Base-by-base conservation (phyloP, 2,888 invertebrate species). In the Branchipolynoe longqiensis region DNA sequence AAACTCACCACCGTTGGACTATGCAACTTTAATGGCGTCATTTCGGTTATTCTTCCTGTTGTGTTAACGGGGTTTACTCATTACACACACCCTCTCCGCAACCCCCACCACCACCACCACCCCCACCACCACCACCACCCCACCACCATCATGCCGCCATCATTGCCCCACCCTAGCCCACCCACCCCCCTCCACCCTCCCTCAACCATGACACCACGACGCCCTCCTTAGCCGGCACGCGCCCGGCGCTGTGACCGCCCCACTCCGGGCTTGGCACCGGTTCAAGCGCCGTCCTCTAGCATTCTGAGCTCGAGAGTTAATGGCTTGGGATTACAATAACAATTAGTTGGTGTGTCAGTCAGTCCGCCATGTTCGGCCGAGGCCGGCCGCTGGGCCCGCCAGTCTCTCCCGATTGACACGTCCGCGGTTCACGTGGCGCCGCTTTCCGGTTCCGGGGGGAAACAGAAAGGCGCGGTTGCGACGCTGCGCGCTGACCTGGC, bases 281-380 rank as follows among this genome's bases (percentile, higher is more conserved):
- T 69, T 69, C 69, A 69, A 69, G 14, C 38, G 69, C 69, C 8
- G 8, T 69, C 69, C 69, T 69, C 69, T 38, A 69, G 69, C 69
- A n/a, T n/a, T n/a, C 69, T 33, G 38, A 69, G 69, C 33, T 36
- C 38, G 36, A 31, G 38, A 69, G 36, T 69, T 69, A 69, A 69
- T 69, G 69, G 69, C 33, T n/a, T 25, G 69, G 18, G 33, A 69
- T 69, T 69, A 69, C 69, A 69, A 69, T 69, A 69, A 69, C 69
- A 69, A 69, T 69, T 69, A 69, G 69, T 69, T 38, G 14, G 38
- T 4, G 36, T 33, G 38, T 38, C n/a, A 69, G 69, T 69, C 69
- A 14, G 38, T 4, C 69, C 36, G 38, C 69, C n/a, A n/a, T n/a
- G n/a, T n/a, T n/a, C n/a, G 36, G 69, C 36, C 69, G 38, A 22